Evolutionary conservation across 2,888 invertebrate species (phyloP).

Genomic region (Acleris emargana): DNA sequence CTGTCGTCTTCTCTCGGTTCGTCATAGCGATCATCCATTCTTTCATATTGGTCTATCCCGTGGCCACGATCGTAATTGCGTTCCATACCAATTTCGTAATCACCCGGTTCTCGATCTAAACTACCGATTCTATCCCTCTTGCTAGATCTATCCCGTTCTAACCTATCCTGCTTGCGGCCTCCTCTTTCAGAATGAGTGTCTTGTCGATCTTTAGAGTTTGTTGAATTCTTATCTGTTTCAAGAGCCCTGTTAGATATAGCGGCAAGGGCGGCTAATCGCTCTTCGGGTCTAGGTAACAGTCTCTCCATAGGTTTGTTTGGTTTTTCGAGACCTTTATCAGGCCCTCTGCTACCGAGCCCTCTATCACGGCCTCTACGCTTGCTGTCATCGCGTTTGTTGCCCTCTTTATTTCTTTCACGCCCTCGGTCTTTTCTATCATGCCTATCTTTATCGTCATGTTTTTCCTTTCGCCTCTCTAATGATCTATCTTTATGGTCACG

Average conservation of each 20-base stretch:
- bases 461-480: slow-evolving; percentile 78
- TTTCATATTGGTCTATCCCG: slow-evolving; percentile 78
- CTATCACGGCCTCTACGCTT: slow-evolving; percentile 78
- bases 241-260: slow-evolving; percentile 77
- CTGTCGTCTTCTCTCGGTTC: slow-evolving; percentile 73
- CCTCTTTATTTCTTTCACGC: slow-evolving; percentile 84
- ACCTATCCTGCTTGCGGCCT: slow-evolving; percentile 74
- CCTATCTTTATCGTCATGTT: slow-evolving; percentile 83
- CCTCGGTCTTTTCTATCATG: slow-evolving; percentile 88
- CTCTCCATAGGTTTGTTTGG: slow-evolving; percentile 85
- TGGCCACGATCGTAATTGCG: slow-evolving; percentile 78
- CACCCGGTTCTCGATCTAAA: slow-evolving; percentile 75
- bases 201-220: slow-evolving; percentile 75
- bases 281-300: slow-evolving; percentile 85
- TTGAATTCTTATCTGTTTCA: slow-evolving; percentile 75
- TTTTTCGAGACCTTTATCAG: slow-evolving; percentile 84
- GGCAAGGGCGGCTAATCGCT: slow-evolving; percentile 85
- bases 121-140: slow-evolving; percentile 77
- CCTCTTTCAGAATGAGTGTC: slow-evolving; percentile 77
- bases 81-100: slow-evolving; percentile 74
- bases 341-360: slow-evolving; percentile 73
- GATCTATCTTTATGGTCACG: slow-evolving; percentile 78
- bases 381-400: slow-evolving; percentile 76
- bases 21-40: slow-evolving; percentile 75
- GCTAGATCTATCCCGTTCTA: slow-evolving; percentile 79